phyloP scores from a whole-genome alignment of 2,113 vertebrate genomes.

The Nannobrachium achirus region DNA sequence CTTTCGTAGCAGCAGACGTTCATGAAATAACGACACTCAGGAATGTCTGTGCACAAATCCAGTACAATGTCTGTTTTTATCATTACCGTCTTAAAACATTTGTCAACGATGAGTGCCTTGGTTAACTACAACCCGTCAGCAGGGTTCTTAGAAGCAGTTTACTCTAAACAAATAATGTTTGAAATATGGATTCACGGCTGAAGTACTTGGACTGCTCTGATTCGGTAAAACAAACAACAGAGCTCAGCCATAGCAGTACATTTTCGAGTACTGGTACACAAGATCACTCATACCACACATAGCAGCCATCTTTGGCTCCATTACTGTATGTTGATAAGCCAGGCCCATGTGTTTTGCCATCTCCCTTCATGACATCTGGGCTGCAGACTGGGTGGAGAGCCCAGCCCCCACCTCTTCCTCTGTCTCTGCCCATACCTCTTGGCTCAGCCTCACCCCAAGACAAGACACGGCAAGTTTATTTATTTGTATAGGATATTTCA shows the following conservation, averaged over 20 bases:
- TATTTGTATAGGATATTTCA: not conserved
- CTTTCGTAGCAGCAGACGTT: not conserved
- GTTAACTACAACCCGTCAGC: not conserved
- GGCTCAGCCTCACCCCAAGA: constrained; percentile 19
- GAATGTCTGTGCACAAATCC: not conserved
- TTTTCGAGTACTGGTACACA: too few species aligned
- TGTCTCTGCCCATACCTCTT: constrained; percentile 24
- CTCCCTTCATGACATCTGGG: constrained; percentile 55
- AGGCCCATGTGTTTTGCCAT: constrained; percentile 28
- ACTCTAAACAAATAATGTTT: too few species aligned
- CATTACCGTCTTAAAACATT: not conserved
- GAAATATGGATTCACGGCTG: too few species aligned
- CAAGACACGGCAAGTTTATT: not conserved
- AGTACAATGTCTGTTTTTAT: not conserved
- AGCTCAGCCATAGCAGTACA: too few species aligned
- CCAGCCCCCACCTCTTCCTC: constrained; percentile 30
- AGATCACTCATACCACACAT: too few species aligned
- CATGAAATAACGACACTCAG: not conserved
- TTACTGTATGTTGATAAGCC: constrained; percentile 35
- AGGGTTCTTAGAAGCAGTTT: not conserved
- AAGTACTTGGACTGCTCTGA: too few species aligned
- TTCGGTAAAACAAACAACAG: too few species aligned
- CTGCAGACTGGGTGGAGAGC: constrained; percentile 49
- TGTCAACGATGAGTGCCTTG: not conserved
- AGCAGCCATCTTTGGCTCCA: constrained; percentile 1